Conservation (phyloP, 2,113 vertebrate genomes). For the Phrynocephalus versicolor region DNA sequence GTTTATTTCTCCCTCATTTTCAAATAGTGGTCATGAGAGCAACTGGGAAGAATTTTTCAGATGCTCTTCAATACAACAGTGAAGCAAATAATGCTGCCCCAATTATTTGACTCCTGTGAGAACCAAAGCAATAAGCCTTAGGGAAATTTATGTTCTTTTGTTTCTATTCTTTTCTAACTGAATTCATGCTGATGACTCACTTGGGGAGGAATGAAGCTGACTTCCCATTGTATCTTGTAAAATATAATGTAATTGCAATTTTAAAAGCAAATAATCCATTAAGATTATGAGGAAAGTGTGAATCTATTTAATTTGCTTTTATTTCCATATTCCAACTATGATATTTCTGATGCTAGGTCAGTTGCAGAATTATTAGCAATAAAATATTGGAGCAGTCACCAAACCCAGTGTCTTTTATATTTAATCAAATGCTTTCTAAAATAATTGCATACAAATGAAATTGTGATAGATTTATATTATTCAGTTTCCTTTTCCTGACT, state of each 20-base stretch:
- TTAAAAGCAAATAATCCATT: slow-evolving; percentile 9
- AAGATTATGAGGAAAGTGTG: slow-evolving; percentile 22
- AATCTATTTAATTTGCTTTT: slow-evolving; percentile 4
- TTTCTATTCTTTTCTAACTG: slow-evolving; percentile 4
- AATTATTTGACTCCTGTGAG: slow-evolving; percentile 32
- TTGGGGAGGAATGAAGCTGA: slow-evolving; percentile 3
- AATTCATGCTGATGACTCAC: slow-evolving; percentile 16
- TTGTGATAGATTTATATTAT: not conserved
- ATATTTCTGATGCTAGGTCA: not conserved
- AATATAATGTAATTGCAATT: slow-evolving; percentile 20
- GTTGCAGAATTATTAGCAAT: slow-evolving; percentile 1
- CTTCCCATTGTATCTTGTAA: slow-evolving; percentile 8
- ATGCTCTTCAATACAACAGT: slow-evolving; percentile 14
- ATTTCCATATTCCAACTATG: not conserved
- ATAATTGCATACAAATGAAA: not conserved
- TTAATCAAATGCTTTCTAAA: not conserved
- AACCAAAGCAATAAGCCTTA: slow-evolving; percentile 14
- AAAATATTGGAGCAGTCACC: not conserved
- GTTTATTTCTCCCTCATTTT: not conserved
- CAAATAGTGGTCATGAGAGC: not conserved
- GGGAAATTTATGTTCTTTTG: slow-evolving; percentile 23
- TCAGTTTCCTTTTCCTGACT: not conserved
- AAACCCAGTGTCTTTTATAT: not conserved
- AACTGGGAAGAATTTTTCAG: slow-evolving; percentile 17
- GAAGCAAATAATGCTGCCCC: slow-evolving; percentile 30